Percentiles rank a stretch among this genome's conserved stretches.
Conservation (phyloP, 1,140 invertebrate genomes). For the Phymastichus coffea region DNA sequence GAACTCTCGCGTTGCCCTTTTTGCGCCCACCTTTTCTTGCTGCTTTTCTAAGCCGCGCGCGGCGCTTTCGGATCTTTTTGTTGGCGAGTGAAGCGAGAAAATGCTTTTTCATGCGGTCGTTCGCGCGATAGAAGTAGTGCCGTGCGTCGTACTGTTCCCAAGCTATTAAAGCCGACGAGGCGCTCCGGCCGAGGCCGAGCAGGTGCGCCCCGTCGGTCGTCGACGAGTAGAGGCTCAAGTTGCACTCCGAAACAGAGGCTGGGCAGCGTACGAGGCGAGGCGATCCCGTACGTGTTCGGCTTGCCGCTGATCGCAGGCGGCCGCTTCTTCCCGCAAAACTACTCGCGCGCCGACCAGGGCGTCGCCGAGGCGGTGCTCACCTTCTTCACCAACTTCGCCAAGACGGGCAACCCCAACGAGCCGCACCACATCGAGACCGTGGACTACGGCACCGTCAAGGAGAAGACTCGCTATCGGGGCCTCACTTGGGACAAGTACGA, state of each 20-base stretch:
- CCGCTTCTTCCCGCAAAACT: slow-evolving; percentile 68
- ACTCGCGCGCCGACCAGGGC: slow-evolving; percentile 71
- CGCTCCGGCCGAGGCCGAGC: no score
- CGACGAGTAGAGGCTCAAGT: no score
- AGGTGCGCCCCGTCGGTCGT: no score
- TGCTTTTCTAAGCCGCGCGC: no score
- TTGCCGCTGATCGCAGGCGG: slow-evolving; percentile 75
- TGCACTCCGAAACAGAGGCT: slow-evolving; percentile 64
- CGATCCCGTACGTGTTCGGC: slow-evolving; percentile 83
- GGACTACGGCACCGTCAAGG: slow-evolving; percentile 61
- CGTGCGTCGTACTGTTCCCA: no score
- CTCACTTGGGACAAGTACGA: slow-evolving; percentile 74
- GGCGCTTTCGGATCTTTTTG: no score
- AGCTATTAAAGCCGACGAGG: no score
- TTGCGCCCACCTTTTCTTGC: no score
- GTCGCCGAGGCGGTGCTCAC: slow-evolving; percentile 75
- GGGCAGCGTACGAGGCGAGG: slow-evolving; percentile 82
- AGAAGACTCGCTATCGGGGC: slow-evolving; percentile 62
- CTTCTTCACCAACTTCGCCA: slow-evolving; percentile 73
- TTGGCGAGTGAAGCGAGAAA: no score
- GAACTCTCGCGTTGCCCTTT: no score
- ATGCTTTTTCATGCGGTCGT: no score
- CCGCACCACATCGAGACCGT: slow-evolving; percentile 58
- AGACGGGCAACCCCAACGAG: slow-evolving; percentile 72
- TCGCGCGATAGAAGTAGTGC: no score